Conservation (phyloP, 1,140 invertebrate genomes). For the Drosophila erecta region DNA sequence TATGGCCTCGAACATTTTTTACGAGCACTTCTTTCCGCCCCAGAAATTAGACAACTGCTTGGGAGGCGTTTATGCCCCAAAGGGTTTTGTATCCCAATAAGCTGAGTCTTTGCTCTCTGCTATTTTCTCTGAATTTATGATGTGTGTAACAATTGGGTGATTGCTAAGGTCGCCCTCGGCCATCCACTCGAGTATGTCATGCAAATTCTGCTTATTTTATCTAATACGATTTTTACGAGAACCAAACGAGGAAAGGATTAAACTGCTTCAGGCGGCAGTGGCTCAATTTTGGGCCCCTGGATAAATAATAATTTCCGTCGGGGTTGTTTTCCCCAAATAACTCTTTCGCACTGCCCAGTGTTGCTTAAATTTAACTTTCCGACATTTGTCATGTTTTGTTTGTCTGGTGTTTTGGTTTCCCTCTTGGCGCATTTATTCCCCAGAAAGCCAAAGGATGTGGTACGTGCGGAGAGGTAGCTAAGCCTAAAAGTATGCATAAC, state of each 20-base stretch:
- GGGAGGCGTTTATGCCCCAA: conserved; percentile 61
- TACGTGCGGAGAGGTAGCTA: conserved; percentile 59
- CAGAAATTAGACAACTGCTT: conserved; percentile 80
- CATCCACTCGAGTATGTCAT: conserved; percentile 58
- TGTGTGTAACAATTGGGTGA: conserved; percentile 75
- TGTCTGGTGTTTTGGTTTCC: conserved; percentile 34
- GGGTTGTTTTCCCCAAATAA: conserved; percentile 8
- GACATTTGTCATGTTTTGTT: conserved; percentile 73
- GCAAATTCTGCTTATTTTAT: conserved; percentile 73
- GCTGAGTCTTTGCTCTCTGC: conserved; percentile 10
- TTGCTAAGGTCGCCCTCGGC: conserved; percentile 49
- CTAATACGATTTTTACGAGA: conserved; percentile 73
- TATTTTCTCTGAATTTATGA: conserved; percentile 69
- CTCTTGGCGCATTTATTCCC: conserved; percentile 61
- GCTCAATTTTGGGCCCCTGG: conserved; percentile 46
- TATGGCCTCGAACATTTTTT: conserved; percentile 76
- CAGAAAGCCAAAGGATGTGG: conserved; percentile 36
- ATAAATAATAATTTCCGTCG: conserved; percentile 42
- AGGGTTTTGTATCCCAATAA: conserved; percentile 43
- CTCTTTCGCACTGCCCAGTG: conserved; percentile 11
- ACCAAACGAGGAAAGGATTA: conserved; percentile 34
- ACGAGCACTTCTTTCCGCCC: conserved; percentile 83
- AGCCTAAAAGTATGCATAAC: conserved; percentile 80
- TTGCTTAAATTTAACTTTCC: conserved; percentile 55
- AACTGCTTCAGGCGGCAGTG: conserved; percentile 48